A percentile compares a stretch with the other conserved stretches of the same genome.
Conservation (phyloP, 2,797 vertebrate species). For the Hafferia zeledoni region DNA sequence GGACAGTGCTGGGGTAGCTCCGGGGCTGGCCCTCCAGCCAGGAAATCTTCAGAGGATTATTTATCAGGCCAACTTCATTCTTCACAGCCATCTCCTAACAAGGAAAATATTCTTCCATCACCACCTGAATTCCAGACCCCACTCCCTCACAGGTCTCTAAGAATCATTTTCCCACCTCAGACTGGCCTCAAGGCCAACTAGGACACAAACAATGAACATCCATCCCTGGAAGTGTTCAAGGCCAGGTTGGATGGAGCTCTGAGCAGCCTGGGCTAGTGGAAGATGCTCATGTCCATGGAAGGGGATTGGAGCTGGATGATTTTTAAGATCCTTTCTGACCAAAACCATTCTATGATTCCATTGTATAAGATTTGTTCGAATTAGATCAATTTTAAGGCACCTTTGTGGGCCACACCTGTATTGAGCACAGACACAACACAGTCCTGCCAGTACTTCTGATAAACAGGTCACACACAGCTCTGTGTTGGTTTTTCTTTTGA, state of each 20-base stretch:
- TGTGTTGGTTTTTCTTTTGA: neutral
- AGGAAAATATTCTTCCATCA: neutral
- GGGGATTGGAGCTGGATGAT: neutral
- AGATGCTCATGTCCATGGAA: neutral
- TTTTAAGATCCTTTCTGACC: neutral
- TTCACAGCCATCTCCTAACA: slow-evolving; percentile 90
- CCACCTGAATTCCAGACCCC: neutral
- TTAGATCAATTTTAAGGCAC: neutral
- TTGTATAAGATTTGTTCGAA: neutral
- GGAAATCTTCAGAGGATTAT: slow-evolving; percentile 90
- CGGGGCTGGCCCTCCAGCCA: slow-evolving; percentile 91
- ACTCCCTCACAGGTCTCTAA: neutral
- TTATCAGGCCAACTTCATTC: slow-evolving; percentile 88
- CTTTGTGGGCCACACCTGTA: neutral
- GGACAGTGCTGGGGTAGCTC: neutral
- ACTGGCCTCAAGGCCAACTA: neutral
- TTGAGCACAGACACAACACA: neutral
- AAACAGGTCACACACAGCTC: neutral
- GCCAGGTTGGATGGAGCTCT: neutral
- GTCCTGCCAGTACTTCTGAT: neutral
- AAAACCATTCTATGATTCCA: neutral
- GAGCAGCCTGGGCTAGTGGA: neutral
- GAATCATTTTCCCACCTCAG: neutral
- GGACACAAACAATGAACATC: neutral
- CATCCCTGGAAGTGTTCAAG: neutral